Evolutionary conservation across 2,797 vertebrate species (phyloP).

Genomic region (Acrossocheilus fasciatus): DNA sequence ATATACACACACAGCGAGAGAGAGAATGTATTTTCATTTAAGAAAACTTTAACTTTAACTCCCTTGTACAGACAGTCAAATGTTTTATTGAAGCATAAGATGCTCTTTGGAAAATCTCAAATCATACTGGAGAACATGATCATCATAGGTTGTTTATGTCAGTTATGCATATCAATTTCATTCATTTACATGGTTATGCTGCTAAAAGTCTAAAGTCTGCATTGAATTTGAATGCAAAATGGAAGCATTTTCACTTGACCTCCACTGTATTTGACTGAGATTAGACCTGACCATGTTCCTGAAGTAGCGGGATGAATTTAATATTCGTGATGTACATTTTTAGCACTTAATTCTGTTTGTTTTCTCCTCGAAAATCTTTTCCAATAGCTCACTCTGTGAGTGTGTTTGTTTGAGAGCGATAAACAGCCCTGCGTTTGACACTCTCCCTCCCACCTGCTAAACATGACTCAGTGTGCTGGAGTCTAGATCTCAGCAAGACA

Average conservation of each 20-base stretch:
- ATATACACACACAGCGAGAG: background rate
- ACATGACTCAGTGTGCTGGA: conserved; percentile 43
- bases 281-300: background rate
- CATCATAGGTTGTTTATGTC: background rate
- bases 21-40: background rate
- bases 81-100: background rate
- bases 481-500: conserved; percentile 44
- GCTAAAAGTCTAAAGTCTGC: background rate
- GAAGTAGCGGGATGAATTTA: background rate
- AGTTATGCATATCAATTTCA: background rate
- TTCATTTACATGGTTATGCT: background rate
- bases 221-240: background rate
- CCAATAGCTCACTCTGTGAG: background rate
- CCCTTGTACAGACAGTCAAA: background rate
- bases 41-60: background rate
- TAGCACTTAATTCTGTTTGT: conserved; percentile 8
- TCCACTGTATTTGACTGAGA: background rate
- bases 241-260: background rate
- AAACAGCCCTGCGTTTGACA: conserved; percentile 39
- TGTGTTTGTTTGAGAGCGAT: conserved; percentile 23
- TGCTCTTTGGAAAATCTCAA: background rate
- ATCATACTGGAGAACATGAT: background rate
- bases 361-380: conserved; percentile 11
- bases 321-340: background rate
- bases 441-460: conserved; percentile 32